Base-by-base conservation (phyloP, 1,140 invertebrate species). In the Eciton burchellii region DNA sequence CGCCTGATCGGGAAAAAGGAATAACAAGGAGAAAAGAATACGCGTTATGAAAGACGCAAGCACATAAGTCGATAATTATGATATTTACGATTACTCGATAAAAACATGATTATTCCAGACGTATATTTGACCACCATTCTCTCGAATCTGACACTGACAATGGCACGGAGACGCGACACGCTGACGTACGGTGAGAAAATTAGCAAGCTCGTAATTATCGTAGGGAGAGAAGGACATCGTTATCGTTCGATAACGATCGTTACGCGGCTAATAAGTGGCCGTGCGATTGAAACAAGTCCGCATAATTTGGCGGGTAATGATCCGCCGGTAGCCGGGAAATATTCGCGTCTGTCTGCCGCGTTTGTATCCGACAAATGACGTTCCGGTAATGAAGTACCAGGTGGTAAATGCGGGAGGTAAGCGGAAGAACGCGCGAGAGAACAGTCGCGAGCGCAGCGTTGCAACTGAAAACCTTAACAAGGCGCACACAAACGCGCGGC, bases 381-480 rank as follows among this genome's bases (percentile, higher is more conserved):
- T 79, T 57, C 63, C 49, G 35, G 49, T 79, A 79, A 79, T 79
- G 74, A 79, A 79, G 74, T 79, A 79, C 74, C 63, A 68, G 74
- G n/a, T 79, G 63, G 63, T 79, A 79, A 79, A 79, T 56, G 63
- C 41, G 52, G 12, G 54, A 19, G n/a, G 49, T 45, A 70, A 70
- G 63, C 49, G 66, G 56, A 57, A 79, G 74, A 47, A 79, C 59
- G 16, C 45, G 29, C 60, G 47, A 16, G 68, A 41, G 43, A 45
- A 35, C 73, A 21, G 45, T 45, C 16, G 45, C 24, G 26, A 49
- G 21, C 14, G 47, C 62, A 56, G 43, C 74, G 63, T 77, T 79
- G 62, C 62, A 56, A 68, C 74, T 68, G 74, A 79, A 79, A 70
- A 79, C 74, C 74, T 79, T 79, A 79, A 79, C 74, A 57, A 79